Percentiles rank a stretch among this genome's conserved stretches.
These are phyloP conservation scores for Apodemia duryi DNA, from an alignment of 2,888 invertebrate species.

Conservation along the genomic window DNA sequence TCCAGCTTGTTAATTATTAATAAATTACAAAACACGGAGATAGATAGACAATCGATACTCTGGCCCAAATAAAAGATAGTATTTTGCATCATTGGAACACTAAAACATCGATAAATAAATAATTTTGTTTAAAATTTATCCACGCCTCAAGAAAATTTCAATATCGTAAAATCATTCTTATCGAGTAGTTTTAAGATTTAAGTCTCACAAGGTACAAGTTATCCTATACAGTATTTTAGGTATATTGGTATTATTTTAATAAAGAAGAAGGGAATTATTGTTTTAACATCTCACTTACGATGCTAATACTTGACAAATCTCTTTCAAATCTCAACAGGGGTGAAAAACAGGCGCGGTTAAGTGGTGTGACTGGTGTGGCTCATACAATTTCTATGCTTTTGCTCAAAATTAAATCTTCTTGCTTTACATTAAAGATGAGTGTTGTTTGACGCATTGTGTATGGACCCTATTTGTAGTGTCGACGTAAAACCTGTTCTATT, in stretches of 20 bases:
- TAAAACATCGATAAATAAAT: no score
- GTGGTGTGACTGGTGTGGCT: conserved; percentile 43
- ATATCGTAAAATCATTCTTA: no score
- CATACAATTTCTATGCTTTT: conserved; percentile 28
- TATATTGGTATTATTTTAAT: neutral
- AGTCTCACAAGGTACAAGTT: no score
- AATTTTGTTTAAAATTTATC: no score
- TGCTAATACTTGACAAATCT: conserved; percentile 47
- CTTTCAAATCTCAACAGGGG: conserved; percentile 67
- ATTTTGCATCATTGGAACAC: no score
- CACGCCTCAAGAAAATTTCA: no score
- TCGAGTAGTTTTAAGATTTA: no score
- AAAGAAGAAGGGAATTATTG: conserved; percentile 24
- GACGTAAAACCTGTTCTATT: conserved; percentile 63
- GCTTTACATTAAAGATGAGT: conserved; percentile 46
- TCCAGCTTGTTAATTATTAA: no score
- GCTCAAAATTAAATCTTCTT: conserved; percentile 29
- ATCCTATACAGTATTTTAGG: no score
- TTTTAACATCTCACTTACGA: conserved; percentile 33
- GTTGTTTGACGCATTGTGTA: conserved; percentile 44
- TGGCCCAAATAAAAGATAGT: no score
- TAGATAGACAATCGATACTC: no score
- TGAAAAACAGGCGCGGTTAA: conserved; percentile 47
- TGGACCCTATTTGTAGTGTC: conserved; percentile 40
- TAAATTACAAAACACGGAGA: no score